These are phyloP conservation scores for Mirza zaza DNA, from an alignment of 2,113 vertebrate species.

Conservation along the genomic window DNA sequence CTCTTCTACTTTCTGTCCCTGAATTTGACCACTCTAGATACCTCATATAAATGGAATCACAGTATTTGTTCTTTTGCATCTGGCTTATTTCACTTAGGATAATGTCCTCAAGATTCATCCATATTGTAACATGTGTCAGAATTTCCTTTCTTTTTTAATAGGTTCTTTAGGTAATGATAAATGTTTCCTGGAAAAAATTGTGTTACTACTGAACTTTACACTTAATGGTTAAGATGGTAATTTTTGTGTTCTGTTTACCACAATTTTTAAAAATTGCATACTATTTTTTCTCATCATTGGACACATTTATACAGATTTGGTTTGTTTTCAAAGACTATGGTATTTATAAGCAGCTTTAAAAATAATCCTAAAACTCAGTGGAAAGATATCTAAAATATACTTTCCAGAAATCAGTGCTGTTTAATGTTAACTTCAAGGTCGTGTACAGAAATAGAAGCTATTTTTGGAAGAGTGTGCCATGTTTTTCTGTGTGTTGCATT, in stretches of 20 bases:
- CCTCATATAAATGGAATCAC: not conserved
- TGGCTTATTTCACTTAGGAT: not conserved
- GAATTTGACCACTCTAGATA: not conserved
- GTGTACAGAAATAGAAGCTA: slow-evolving; percentile 50
- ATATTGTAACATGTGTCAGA: not conserved
- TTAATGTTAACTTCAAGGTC: slow-evolving; percentile 51
- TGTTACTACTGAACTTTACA: not conserved
- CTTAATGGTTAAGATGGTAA: not conserved
- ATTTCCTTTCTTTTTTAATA: not conserved
- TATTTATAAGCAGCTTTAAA: slow-evolving; percentile 18
- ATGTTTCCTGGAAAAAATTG: not conserved
- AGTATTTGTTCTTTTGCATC: not conserved
- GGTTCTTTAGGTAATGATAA: not conserved
- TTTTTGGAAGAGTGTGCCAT: not conserved
- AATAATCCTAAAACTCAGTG: not conserved
- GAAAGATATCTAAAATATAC: not conserved
- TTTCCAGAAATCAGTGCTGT: not conserved
- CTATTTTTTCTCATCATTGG: not conserved
- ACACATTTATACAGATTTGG: not conserved
- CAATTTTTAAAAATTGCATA: not conserved
- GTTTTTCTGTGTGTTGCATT: slow-evolving; percentile 39
- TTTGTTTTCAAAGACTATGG: not conserved
- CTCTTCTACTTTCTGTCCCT: not conserved
- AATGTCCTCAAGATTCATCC: not conserved
- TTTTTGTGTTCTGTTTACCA: not conserved